These are phyloP conservation scores for Cyrtodaria siliqua DNA, from an alignment of 2,888 invertebrate genomes.

Conservation along the genomic window DNA sequence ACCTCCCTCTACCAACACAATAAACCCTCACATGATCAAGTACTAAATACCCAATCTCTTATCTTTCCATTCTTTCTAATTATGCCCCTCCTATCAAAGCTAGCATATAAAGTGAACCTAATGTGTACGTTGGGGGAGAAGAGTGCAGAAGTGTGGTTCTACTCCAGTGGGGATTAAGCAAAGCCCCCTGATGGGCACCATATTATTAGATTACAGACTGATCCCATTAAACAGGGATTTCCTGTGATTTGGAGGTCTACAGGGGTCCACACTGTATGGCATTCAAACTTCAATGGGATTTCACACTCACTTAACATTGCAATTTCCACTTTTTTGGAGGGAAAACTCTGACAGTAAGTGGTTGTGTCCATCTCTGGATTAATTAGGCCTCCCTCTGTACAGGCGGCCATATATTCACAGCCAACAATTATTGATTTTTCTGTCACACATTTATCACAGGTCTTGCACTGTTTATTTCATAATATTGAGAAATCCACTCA, in stretches of 20 bases:
- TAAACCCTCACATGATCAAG: no score
- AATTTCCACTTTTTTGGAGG: slow-evolving; percentile 36
- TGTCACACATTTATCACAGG: slow-evolving; percentile 10
- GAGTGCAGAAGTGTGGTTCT: no score
- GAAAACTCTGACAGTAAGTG: slow-evolving; percentile 40
- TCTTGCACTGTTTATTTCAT: slow-evolving; percentile 11
- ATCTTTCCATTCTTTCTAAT: no score
- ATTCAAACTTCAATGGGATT: slow-evolving; percentile 40
- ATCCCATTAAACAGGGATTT: slow-evolving; percentile 54
- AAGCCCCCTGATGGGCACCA: slow-evolving; percentile 19
- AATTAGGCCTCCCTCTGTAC: slow-evolving; percentile 24
- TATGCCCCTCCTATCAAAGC: no score
- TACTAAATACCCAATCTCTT: no score
- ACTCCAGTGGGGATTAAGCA: no score
- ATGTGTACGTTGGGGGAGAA: no score
- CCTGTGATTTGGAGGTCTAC: slow-evolving; percentile 26
- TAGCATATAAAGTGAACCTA: no score
- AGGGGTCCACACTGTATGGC: slow-evolving; percentile 36
- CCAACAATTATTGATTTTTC: slow-evolving; percentile 26
- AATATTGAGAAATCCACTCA: slow-evolving; percentile 1
- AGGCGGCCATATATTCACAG: background rate
- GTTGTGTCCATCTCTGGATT: slow-evolving; percentile 36
- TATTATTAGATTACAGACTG: slow-evolving; percentile 50
- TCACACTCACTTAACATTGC: slow-evolving; percentile 47
- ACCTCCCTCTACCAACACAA: no score